These are phyloP conservation scores for Drosophila subsilvestris DNA, from an alignment of 2,888 invertebrate genomes.

Conservation along the genomic window DNA sequence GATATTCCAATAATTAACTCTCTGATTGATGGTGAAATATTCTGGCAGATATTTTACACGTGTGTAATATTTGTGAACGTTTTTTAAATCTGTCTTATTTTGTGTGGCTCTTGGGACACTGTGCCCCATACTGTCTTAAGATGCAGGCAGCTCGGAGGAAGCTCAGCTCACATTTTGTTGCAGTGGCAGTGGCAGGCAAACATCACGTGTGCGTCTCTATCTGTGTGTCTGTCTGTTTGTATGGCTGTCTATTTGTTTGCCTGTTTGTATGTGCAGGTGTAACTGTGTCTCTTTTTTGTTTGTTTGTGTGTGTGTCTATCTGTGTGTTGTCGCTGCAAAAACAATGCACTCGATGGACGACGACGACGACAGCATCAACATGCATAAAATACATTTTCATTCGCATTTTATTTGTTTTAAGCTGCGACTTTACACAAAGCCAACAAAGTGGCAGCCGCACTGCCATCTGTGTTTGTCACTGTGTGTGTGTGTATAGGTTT, in stretches of 20 bases:
- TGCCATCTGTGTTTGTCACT: slow-evolving; percentile 29
- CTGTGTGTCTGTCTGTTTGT: slow-evolving; percentile 51
- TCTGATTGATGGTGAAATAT: background rate
- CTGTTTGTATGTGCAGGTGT: slow-evolving; percentile 25
- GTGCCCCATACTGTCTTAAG: slow-evolving; percentile 12
- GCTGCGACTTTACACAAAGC: slow-evolving; percentile 76
- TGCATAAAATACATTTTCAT: slow-evolving; percentile 77
- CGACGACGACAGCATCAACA: slow-evolving; percentile 54
- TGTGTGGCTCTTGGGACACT: slow-evolving; percentile 3
- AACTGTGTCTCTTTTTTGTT: slow-evolving; percentile 19
- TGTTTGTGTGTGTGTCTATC: slow-evolving; percentile 53
- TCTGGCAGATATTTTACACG: background rate
- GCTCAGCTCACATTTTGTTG: slow-evolving; percentile 54
- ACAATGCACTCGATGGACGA: slow-evolving; percentile 63
- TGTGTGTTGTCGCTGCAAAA: slow-evolving; percentile 65
- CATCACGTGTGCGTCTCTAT: slow-evolving; percentile 55
- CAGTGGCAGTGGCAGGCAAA: slow-evolving; percentile 55
- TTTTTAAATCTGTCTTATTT: too few relatives aligned
- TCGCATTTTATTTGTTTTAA: slow-evolving; percentile 78
- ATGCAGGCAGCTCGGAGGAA: slow-evolving; percentile 41
- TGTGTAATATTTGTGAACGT: background rate
- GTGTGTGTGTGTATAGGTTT: slow-evolving; percentile 17
- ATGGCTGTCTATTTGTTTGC: slow-evolving; percentile 27
- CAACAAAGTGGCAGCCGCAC: slow-evolving; percentile 66
- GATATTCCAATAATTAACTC: background rate